Evolutionary conservation across 1,140 invertebrate genomes (phyloP), one percentile per base, ranked within the genome.

Genomic region (Cryptotermes secundus): DNA sequence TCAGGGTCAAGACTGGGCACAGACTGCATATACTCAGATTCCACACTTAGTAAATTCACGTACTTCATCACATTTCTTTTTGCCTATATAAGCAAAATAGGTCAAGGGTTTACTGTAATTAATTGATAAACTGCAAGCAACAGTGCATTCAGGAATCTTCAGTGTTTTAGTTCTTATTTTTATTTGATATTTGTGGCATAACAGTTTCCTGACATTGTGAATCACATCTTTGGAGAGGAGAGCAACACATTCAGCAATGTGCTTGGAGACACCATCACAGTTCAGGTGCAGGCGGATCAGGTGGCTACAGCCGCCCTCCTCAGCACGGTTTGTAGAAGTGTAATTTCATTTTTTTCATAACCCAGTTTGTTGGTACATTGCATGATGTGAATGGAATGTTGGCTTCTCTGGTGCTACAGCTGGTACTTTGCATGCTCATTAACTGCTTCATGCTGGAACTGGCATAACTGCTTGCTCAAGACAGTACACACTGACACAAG

Each of bases 141-240:
- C 1, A 19, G 26, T 80, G 31, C 14, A 80, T 26, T 80, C 79
- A 16, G 35, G 9, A 80, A n/a, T 34, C 14, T 80, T n/a, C n/a
- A 16, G n/a, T n/a, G 19, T 80, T 16, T 79, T 80, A 14, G 79
- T n/a, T 80, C 16, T 34, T 16, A 19, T 80, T 80, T 80, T n/a
- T n/a, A 35, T 24, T 2, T 81, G 84, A 59, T 84, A 34, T 83
- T 85, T 86, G 85, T 86, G 79, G 12, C 38, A 38, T 88, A 88
- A 24, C 87, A 96, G 94, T 97, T 96, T 91, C 96, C 96, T 86
- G 92, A 92, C 42, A 89, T 98, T 86, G 89, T 89, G 19, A 90
- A 93, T 24, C 90, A 93, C 86, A 95, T 98, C 22, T 91, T 93
- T 88, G 97, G 97, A 0, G 97, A 98, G 90, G 97, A 99, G 90